Conservation (phyloP, 2,113 vertebrate genomes). For the Meriones unguiculatus region DNA sequence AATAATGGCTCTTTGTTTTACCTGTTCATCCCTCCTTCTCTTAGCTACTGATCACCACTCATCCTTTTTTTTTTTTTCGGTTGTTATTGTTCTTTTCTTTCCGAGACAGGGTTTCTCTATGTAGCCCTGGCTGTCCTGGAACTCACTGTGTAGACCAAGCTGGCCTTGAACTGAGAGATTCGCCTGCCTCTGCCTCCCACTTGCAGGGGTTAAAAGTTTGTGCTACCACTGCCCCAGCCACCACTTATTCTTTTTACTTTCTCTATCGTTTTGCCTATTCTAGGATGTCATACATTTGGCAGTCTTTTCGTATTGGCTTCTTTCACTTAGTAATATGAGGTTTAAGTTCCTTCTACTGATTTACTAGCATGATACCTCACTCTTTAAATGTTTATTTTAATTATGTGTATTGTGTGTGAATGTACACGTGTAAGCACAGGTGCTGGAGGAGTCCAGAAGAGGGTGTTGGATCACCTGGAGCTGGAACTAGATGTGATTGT, state of each 20-base stretch:
- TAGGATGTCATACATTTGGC: neutral
- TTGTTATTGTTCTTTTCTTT: too few relatives aligned
- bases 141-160: too few relatives aligned
- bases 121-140: too few relatives aligned
- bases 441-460: neutral
- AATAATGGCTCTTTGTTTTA: neutral
- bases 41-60: neutral
- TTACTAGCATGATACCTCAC: too few relatives aligned
- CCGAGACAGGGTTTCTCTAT: too few relatives aligned
- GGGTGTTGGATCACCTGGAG: neutral
- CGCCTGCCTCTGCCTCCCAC: too few relatives aligned
- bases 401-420: neutral
- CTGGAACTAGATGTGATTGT: neutral
- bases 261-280: neutral
- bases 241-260: neutral
- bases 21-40: neutral
- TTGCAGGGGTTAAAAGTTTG: too few relatives aligned
- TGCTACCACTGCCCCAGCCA: too few relatives aligned
- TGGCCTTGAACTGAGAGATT: too few relatives aligned
- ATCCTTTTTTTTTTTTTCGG: too few relatives aligned
- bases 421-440: neutral
- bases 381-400: neutral
- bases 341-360: too few relatives aligned
- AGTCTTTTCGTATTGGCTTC: neutral
- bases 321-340: neutral